Evolutionary conservation across 2,888 invertebrate species (phyloP).

Genomic region (Malachius bipustulatus): DNA sequence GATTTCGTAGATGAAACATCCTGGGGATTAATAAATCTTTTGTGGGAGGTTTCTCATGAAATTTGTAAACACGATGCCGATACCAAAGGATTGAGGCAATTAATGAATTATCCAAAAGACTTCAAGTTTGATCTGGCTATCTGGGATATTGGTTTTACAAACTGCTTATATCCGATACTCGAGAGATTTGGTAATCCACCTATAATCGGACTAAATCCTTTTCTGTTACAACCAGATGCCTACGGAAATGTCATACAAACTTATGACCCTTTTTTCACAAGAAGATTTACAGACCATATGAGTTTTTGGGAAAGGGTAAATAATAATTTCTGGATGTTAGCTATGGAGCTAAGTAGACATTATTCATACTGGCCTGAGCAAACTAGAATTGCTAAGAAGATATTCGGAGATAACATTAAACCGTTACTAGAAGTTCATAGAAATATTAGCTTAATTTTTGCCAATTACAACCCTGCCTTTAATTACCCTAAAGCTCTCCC

Average conservation of each 20-base stretch:
- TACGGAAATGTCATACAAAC: constrained; percentile 2
- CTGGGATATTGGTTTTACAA: constrained; percentile 22
- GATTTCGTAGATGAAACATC: too few species aligned
- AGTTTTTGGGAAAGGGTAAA: not conserved
- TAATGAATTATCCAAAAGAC: constrained; percentile 24
- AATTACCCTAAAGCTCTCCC: constrained; percentile 27
- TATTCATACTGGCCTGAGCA: not conserved
- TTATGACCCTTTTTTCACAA: not conserved
- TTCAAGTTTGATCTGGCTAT: constrained; percentile 29
- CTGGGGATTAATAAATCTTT: too few species aligned
- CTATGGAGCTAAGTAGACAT: not conserved
- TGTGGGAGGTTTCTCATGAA: too few species aligned
- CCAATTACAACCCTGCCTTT: constrained; percentile 26
- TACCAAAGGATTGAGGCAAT: constrained; percentile 23
- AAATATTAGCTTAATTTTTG: constrained; percentile 25
- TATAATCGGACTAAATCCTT: constrained; percentile 21
- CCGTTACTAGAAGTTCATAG: constrained; percentile 22
- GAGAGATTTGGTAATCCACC: constrained; percentile 28
- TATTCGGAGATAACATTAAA: constrained; percentile 23
- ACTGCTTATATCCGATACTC: constrained; percentile 25
- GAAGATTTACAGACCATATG: not conserved
- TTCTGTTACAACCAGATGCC: constrained; percentile 15
- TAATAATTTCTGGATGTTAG: not conserved
- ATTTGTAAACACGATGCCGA: constrained; percentile 7
- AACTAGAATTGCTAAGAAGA: constrained; percentile 16